phyloP scores from a whole-genome alignment of 2,888 invertebrate genomes.

The Calliopum simillimum region DNA sequence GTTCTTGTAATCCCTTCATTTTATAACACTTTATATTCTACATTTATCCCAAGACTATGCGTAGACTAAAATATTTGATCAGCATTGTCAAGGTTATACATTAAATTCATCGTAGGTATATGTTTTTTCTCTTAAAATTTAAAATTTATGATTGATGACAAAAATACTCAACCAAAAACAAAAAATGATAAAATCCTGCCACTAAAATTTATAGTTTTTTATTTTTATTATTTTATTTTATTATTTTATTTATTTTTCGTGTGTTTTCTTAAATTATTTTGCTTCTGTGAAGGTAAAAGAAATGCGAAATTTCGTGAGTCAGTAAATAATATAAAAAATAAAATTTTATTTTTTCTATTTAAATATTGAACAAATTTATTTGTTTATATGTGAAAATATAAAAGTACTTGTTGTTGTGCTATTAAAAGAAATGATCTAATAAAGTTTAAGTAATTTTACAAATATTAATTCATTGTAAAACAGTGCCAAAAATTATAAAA shows the following conservation, averaged over 20 bases:
- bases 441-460: not conserved
- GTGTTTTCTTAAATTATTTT: slow-evolving; percentile 1
- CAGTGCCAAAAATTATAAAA: too few relatives aligned
- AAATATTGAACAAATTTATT: not conserved
- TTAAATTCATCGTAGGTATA: too few relatives aligned
- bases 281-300: slow-evolving; percentile 9
- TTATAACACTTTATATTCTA: too few relatives aligned
- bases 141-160: too few relatives aligned
- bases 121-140: too few relatives aligned
- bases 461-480: too few relatives aligned
- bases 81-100: too few relatives aligned
- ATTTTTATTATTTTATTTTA: slow-evolving; percentile 8
- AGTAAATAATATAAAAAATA: slow-evolving; percentile 4
- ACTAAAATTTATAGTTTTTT: not conserved
- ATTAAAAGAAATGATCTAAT: slow-evolving; percentile 11
- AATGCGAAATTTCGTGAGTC: slow-evolving; percentile 6
- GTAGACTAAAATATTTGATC: too few relatives aligned
- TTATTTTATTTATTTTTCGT: slow-evolving; percentile 8
- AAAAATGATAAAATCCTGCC: too few relatives aligned
- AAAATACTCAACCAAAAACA: too few relatives aligned
- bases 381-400: not conserved
- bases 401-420: slow-evolving; percentile 2
- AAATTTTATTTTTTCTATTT: slow-evolving; percentile 5
- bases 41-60: too few relatives aligned
- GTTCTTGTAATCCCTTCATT: too few relatives aligned